Evolutionary conservation across 2,113 vertebrate species (phyloP).

Genomic region (Parus major): DNA sequence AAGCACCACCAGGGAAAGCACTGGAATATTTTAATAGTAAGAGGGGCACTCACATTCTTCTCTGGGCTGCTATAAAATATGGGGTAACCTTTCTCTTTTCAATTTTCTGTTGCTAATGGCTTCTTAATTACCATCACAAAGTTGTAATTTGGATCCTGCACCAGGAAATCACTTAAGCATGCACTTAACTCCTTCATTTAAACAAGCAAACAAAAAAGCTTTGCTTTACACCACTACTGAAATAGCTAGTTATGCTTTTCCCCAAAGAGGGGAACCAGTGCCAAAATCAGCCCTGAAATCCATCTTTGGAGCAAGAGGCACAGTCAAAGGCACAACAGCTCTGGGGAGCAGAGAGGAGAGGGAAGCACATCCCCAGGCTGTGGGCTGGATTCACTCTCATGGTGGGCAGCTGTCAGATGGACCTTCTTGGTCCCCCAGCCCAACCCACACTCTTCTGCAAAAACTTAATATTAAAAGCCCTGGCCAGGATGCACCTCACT

Average conservation of each 20-base stretch:
- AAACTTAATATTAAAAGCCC: neutral
- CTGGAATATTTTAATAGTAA: neutral
- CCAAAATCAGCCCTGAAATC: neutral
- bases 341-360: neutral
- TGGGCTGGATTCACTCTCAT: neutral
- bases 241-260: neutral
- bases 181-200: neutral
- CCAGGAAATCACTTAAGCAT: neutral
- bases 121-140: neutral
- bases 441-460: neutral
- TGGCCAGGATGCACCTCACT: neutral
- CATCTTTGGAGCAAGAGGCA: neutral
- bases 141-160: conserved; percentile 14
- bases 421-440: neutral
- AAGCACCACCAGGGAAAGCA: neutral
- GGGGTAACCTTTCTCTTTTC: neutral
- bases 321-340: neutral
- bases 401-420: neutral
- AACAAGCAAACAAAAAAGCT: neutral
- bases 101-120: neutral
- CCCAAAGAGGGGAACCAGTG: neutral
- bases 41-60: neutral
- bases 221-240: neutral
- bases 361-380: neutral
- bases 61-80: neutral